Percentiles rank a stretch among this genome's conserved stretches.
Conservation (phyloP, 1,140 invertebrate species). For the Bombyx mandarina region DNA sequence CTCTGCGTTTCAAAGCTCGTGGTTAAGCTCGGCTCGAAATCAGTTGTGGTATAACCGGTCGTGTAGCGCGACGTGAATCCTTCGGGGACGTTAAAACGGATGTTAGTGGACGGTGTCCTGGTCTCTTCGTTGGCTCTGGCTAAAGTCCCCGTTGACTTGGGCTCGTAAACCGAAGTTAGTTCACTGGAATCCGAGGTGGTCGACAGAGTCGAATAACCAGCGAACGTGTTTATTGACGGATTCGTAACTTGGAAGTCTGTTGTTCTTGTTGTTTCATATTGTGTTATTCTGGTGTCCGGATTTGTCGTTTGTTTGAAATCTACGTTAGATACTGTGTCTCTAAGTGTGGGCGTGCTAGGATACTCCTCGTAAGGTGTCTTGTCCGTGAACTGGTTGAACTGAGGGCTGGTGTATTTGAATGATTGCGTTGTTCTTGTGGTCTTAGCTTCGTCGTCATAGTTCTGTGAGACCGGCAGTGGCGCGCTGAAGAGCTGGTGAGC, state of each 20-base stretch:
- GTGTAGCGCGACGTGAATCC: slow-evolving; percentile 7
- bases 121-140: neutral
- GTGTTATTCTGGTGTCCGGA: slow-evolving; percentile 1
- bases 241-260: slow-evolving; percentile 5
- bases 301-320: slow-evolving; percentile 7
- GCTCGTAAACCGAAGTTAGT: slow-evolving; percentile 7
- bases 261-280: slow-evolving; percentile 8
- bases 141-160: slow-evolving; percentile 5
- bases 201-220: neutral
- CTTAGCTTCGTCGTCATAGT: slow-evolving; percentile 44
- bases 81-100: slow-evolving; percentile 7
- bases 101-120: neutral
- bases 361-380: slow-evolving; percentile 33
- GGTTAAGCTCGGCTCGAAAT: slow-evolving; percentile 5
- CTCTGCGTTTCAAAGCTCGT: neutral
- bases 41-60: slow-evolving; percentile 2
- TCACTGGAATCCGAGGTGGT: neutral
- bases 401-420: slow-evolving; percentile 35
- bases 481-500: slow-evolving; percentile 61
- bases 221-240: neutral
- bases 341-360: slow-evolving; percentile 9
- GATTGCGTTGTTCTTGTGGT: slow-evolving; percentile 30
- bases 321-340: neutral
- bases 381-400: slow-evolving; percentile 33
- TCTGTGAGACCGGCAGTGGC: slow-evolving; percentile 50